Percentiles rank a stretch among this genome's conserved stretches.
Evolutionary conservation across 2,113 vertebrate genomes (phyloP).

Genomic region (Haemorhous mexicanus): DNA sequence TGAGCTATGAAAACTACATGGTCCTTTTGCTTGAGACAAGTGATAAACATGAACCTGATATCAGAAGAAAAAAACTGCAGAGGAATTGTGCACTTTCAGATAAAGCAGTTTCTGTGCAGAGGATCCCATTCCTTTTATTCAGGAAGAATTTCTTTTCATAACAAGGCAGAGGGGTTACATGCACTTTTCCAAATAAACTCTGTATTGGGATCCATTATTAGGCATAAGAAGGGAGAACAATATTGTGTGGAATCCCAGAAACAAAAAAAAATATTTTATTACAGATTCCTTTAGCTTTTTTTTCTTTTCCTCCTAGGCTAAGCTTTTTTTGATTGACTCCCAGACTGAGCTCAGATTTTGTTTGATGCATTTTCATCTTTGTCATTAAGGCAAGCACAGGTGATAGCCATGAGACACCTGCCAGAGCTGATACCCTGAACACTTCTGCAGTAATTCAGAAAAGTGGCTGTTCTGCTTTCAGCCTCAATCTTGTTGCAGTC

Average conservation of each 20-base stretch:
- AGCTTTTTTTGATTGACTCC: not conserved
- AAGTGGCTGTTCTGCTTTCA: not conserved
- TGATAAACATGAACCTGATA: not conserved
- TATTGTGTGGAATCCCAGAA: not conserved
- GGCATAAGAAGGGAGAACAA: not conserved
- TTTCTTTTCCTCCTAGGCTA: not conserved
- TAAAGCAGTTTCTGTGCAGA: not conserved
- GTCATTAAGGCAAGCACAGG: not conserved
- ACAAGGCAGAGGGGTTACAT: not conserved
- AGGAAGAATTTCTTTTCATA: not conserved
- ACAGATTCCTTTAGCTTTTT: not conserved
- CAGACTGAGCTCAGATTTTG: not conserved
- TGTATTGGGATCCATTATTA: not conserved
- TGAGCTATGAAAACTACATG: not conserved
- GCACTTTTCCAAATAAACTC: not conserved
- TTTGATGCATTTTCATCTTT: not conserved
- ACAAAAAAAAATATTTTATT: not conserved
- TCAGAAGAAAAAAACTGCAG: not conserved
- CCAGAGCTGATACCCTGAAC: not conserved
- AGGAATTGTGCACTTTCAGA: not conserved
- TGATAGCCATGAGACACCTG: not conserved
- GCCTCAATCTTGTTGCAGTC: not conserved
- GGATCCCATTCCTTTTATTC: not conserved
- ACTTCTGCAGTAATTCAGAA: not conserved
- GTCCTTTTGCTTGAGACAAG: not conserved